Percentiles rank a stretch among this genome's conserved stretches.
Evolutionary conservation across 2,888 invertebrate genomes (phyloP).

Genomic region (Nymphalis urticae): DNA sequence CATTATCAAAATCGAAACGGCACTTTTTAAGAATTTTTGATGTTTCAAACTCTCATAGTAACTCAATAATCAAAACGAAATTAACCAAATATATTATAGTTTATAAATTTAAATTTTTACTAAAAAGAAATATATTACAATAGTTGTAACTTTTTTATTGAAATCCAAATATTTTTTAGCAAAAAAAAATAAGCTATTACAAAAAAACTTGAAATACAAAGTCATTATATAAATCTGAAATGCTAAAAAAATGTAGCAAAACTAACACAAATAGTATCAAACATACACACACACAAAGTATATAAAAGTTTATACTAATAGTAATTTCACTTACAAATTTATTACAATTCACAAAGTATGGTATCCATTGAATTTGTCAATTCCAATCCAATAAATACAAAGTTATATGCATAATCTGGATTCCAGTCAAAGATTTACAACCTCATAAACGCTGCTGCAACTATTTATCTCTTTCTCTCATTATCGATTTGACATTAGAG

Average conservation of each 20-base stretch:
- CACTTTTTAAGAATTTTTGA: background rate
- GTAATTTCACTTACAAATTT: background rate
- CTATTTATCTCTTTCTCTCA: too few species aligned
- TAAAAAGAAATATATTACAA: too few species aligned
- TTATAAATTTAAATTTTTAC: background rate
- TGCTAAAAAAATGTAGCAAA: slow-evolving; percentile 8
- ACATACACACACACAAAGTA: slow-evolving; percentile 1
- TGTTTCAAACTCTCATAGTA: slow-evolving; percentile 13
- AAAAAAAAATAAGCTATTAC: background rate
- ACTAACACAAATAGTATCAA: slow-evolving; percentile 6
- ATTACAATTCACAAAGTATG: background rate
- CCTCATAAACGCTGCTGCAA: too few species aligned
- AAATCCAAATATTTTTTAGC: too few species aligned
- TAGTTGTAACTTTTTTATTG: too few species aligned
- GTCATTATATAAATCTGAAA: background rate
- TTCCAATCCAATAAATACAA: background rate
- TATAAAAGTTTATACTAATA: slow-evolving; percentile 1
- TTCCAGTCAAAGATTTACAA: too few species aligned
- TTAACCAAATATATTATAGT: slow-evolving; percentile 1
- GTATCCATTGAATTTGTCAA: background rate
- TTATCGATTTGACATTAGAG: too few species aligned
- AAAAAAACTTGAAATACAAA: slow-evolving; percentile 3
- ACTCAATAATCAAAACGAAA: background rate
- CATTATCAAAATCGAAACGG: slow-evolving; percentile 5
- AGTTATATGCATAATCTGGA: too few species aligned